Percentiles rank a stretch among this genome's conserved stretches.
Conservation (phyloP, 2,888 invertebrate species). For the Lycophotia porphyrea region DNA sequence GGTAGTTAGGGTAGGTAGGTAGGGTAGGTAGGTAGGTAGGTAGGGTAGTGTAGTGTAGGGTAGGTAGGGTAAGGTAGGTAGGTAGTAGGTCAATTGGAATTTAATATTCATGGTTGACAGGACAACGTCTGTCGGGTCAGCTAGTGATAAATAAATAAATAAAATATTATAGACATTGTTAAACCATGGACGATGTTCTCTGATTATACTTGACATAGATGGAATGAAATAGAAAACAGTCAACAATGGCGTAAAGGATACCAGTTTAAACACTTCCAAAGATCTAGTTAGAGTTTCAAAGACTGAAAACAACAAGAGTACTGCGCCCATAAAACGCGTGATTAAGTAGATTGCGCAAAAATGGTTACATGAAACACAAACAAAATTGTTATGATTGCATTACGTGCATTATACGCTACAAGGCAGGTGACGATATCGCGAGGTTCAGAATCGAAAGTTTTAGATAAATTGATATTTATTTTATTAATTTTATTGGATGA, state of each 20-base stretch:
- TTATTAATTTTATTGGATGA: not conserved
- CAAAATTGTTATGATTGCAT: conserved; percentile 41
- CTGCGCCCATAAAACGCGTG: conserved; percentile 9
- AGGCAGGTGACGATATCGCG: conserved; percentile 40
- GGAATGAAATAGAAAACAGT: not conserved
- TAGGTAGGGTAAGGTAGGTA: too few species aligned
- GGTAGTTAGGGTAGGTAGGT: too few species aligned
- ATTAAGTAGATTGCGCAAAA: conserved; percentile 42
- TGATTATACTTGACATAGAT: conserved; percentile 2
- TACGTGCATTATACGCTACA: conserved; percentile 18
- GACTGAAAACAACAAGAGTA: conserved; percentile 3
- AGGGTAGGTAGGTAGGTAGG: too few species aligned
- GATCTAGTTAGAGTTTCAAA: not conserved
- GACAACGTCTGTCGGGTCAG: too few species aligned
- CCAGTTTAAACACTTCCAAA: not conserved
- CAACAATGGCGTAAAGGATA: not conserved
- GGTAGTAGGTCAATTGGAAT: too few species aligned
- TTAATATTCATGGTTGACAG: too few species aligned
- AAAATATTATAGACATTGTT: conserved; percentile 10
- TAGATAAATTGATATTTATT: not conserved
- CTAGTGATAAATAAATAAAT: too few species aligned
- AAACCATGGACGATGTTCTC: conserved; percentile 10
- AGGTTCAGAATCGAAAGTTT: conserved; percentile 6
- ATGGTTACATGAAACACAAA: conserved; percentile 42
- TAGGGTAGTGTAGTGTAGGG: too few species aligned